Conservation (phyloP, 2,113 vertebrate species). For the Thryonomys swinderianus region DNA sequence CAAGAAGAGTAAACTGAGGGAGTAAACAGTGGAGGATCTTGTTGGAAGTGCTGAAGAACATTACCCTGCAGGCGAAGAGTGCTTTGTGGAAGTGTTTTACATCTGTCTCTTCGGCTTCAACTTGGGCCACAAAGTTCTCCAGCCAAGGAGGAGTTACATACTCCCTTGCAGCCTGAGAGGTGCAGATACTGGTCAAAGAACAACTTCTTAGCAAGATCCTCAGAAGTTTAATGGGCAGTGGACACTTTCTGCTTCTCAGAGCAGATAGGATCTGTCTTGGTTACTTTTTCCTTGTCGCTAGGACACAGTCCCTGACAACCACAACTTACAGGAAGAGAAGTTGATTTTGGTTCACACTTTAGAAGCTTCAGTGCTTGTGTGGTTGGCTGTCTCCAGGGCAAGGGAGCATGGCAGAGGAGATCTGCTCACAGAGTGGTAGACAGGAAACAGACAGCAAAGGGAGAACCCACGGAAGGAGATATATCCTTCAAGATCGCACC, state of each 20-base stretch:
- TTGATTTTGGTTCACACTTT: neutral
- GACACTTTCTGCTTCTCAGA: conserved; percentile 15
- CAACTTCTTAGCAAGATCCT: neutral
- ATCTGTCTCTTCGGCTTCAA: neutral
- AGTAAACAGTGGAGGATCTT: neutral
- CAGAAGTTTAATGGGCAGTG: conserved; percentile 4
- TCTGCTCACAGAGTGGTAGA: neutral
- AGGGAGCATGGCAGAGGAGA: neutral
- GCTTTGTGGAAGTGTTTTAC: neutral
- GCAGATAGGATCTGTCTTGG: neutral
- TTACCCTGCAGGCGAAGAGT: neutral
- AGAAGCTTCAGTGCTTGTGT: neutral
- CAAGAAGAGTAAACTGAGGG: neutral
- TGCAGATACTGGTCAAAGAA: neutral
- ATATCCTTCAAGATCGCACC: neutral
- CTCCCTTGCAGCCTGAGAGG: neutral
- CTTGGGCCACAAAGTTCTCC: neutral
- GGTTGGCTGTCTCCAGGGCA: neutral
- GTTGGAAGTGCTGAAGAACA: neutral
- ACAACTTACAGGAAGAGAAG: neutral
- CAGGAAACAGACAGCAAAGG: neutral
- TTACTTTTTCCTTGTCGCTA: neutral
- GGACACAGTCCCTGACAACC: neutral
- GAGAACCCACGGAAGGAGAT: neutral
- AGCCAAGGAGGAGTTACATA: neutral